Evolutionary conservation across 2,113 vertebrate species (phyloP).

Genomic region (Condylura cristata): DNA sequence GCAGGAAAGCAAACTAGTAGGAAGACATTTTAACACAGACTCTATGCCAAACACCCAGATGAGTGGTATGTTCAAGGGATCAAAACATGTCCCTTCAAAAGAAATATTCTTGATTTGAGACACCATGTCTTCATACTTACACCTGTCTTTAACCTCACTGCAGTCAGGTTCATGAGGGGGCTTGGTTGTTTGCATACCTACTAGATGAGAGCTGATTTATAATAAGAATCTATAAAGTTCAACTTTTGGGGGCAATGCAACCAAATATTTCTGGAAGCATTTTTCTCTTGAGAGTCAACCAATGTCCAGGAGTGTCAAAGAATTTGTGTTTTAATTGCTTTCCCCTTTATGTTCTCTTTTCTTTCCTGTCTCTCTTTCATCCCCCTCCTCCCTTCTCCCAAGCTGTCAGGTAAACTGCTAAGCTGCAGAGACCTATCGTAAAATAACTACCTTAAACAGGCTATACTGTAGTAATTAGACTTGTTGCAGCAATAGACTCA

Average conservation of each 20-base stretch:
- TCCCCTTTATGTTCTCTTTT: neutral
- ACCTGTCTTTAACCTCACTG: neutral
- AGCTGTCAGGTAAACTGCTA: neutral
- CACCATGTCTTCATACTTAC: neutral
- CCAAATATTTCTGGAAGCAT: neutral
- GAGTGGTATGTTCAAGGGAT: neutral
- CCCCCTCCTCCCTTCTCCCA: neutral
- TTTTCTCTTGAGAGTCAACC: neutral
- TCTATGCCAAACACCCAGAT: neutral
- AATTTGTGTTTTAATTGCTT: neutral
- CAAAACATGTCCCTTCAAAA: neutral
- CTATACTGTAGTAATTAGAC: neutral
- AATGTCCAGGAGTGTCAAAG: neutral
- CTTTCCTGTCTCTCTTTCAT: neutral
- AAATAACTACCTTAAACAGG: neutral
- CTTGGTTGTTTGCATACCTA: neutral
- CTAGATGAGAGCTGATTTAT: neutral
- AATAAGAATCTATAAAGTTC: neutral
- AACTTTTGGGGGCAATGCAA: neutral
- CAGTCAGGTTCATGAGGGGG: neutral
- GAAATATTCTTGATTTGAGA: neutral
- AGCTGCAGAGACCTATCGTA: neutral
- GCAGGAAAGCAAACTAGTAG: neutral
- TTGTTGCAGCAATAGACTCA: neutral
- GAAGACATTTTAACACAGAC: neutral